Percentiles rank a stretch among this genome's conserved stretches.
These are phyloP conservation scores for Melanostigma gelatinosum DNA, from an alignment of 2,113 vertebrate species.

Conservation along the genomic window DNA sequence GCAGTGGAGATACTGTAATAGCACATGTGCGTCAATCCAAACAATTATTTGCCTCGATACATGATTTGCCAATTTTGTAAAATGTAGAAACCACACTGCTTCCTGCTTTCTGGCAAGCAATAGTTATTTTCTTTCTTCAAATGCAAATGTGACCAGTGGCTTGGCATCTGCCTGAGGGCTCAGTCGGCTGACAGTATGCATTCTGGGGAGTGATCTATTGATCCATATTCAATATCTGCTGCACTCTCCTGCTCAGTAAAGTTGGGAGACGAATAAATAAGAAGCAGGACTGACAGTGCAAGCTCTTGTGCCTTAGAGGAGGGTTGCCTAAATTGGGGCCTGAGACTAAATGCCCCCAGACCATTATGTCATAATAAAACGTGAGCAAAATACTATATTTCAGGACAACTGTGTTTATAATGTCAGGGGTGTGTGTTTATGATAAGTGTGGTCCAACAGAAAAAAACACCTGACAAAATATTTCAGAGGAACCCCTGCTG, in stretches of 20 bases:
- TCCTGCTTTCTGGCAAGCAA: conserved; percentile 61
- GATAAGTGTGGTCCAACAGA: background rate
- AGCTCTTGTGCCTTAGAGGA: conserved; percentile 55
- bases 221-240: conserved; percentile 84
- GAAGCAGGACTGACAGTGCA: conserved; percentile 72
- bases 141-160: conserved; percentile 80
- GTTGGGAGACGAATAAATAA: conserved; percentile 80
- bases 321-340: conserved; percentile 42
- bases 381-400: conserved; percentile 4
- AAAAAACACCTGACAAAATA: background rate
- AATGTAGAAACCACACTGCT: conserved; percentile 45
- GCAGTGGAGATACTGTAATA: background rate
- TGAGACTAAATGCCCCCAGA: conserved; percentile 32
- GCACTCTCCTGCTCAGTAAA: conserved; percentile 74
- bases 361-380: conserved; percentile 16
- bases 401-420: conserved; percentile 7
- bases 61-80: conserved; percentile 50
- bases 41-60: conserved; percentile 21
- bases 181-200: conserved; percentile 80
- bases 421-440: conserved; percentile 2
- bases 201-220: conserved; percentile 83
- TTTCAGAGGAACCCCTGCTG: background rate
- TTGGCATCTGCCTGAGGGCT: conserved; percentile 75
- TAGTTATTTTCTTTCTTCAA: conserved; percentile 77
- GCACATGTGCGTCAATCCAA: conserved; percentile 4